Base-by-base conservation (phyloP, 2,888 invertebrate genomes). In the Idaea aversata region DNA sequence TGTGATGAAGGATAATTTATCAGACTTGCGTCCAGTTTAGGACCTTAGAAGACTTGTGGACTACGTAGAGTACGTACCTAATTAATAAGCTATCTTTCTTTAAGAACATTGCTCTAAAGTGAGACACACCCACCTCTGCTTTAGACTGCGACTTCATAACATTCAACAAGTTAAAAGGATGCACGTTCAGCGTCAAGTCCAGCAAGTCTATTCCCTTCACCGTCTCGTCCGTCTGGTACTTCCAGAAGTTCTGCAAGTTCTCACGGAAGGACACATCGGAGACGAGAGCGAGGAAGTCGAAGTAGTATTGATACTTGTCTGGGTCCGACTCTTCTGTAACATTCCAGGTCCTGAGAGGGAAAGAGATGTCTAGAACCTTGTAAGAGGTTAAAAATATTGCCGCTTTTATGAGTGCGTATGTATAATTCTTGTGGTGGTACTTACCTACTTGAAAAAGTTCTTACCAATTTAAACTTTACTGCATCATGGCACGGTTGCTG, bases 201-300 rank as follows among this genome's bases (percentile, higher is more conserved):
- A 94, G 84, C 38, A 96, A 93, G 63, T 95, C 94, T 0, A 91
- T 74, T 0, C 79, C 83, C 34, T 90, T 91, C 70, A 95, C 94
- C 0, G 94, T 93, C 5, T 94, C 93, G 58, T 95, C 94, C 4
- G 88, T 87, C 84, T 96, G 96, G 67, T 94, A 94, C 83, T 95
- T 95, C 85, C 96, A 94, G 78, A 96, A 96, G 83, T 96, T 93
- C 77, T 96, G 94, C 70, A 96, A 71, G 67, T 93, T 93, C 10
- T 86, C 85, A 1, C 93, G 75, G 77, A 93, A 93, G 0, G 93
- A 93, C 1, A 93, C 87, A 61, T 91, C 91, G 0, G 91, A 81
- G 0, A 92, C 83, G 67, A 92, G 83, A 68, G 89, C 88, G 0
- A 93, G 72, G 73, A 93, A 93, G 36, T 88, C 88, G 58, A 78